Conservation (phyloP, 1,140 invertebrate species). For the Sitophilus oryzae region DNA sequence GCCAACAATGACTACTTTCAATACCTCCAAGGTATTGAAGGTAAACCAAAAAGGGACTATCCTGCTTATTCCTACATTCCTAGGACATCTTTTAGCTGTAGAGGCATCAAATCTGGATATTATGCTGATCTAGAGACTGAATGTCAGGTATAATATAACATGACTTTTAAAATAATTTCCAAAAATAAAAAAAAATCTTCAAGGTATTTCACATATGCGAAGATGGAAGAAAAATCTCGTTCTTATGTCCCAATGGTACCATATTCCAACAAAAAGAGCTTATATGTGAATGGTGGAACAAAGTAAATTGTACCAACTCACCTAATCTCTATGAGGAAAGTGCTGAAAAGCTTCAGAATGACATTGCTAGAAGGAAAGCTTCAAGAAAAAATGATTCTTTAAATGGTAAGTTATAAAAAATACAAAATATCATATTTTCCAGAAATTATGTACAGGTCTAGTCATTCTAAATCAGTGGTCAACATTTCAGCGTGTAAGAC, state of each 20-base stretch:
- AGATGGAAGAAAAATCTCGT: slow-evolving; percentile 84
- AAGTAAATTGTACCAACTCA: slow-evolving; percentile 77
- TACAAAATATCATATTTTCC: too few species aligned
- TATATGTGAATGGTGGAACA: slow-evolving; percentile 92
- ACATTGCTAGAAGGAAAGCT: slow-evolving; percentile 35
- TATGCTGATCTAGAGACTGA: slow-evolving; percentile 79
- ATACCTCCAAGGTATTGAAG: slow-evolving; percentile 54
- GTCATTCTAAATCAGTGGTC: too few species aligned
- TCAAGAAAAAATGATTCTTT: slow-evolving; percentile 17
- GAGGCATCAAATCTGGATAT: slow-evolving; percentile 70
- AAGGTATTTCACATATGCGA: slow-evolving; percentile 83
- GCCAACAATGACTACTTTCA: slow-evolving; percentile 12
- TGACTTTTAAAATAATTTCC: background rate
- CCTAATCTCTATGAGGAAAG: slow-evolving; percentile 75
- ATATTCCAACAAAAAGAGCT: slow-evolving; percentile 86
- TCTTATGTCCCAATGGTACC: slow-evolving; percentile 87
- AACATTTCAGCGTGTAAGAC: too few species aligned
- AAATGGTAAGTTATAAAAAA: slow-evolving; percentile 13
- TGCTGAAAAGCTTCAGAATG: slow-evolving; percentile 57
- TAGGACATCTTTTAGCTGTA: slow-evolving; percentile 68
- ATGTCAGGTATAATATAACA: slow-evolving; percentile 59
- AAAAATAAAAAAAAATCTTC: slow-evolving; percentile 35
- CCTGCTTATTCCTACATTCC: slow-evolving; percentile 71
- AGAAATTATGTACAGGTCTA: too few species aligned
- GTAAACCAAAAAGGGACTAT: slow-evolving; percentile 72